These are phyloP conservation scores for Leiothrix lutea DNA, from an alignment of 2,113 vertebrate genomes.

Conservation along the genomic window DNA sequence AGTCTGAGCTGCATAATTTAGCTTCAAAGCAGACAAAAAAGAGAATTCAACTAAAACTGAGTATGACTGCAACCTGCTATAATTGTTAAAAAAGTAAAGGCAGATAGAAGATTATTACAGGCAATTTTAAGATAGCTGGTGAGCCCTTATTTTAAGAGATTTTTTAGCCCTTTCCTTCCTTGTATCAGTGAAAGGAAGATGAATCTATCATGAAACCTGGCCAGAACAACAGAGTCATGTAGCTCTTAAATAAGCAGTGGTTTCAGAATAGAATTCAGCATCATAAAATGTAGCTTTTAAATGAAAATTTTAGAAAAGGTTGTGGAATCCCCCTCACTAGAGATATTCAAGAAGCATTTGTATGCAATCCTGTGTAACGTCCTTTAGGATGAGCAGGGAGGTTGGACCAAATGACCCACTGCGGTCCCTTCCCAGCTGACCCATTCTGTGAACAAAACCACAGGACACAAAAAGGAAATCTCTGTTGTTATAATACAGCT, in stretches of 20 bases:
- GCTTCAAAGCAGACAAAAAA: not conserved
- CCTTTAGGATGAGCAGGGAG: not conserved
- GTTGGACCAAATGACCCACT: not conserved
- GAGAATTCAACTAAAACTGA: not conserved
- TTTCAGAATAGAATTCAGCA: not conserved
- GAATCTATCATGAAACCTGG: not conserved
- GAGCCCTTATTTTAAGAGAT: not conserved
- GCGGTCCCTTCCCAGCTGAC: not conserved
- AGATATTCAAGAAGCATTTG: not conserved
- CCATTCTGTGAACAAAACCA: not conserved
- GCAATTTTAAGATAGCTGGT: not conserved
- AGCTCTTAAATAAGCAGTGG: not conserved
- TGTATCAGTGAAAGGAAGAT: not conserved
- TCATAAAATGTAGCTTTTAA: not conserved
- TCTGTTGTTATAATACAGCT: not conserved
- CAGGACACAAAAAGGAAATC: not conserved
- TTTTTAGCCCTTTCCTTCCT: not conserved
- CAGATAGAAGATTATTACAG: not conserved
- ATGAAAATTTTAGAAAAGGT: not conserved
- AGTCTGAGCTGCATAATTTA: not conserved
- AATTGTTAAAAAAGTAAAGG: not conserved
- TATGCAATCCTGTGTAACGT: fast-evolving
- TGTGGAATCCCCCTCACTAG: not conserved
- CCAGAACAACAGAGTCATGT: not conserved
- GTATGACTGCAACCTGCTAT: not conserved